phyloP scores from a whole-genome alignment of 2,797 vertebrate species.

The Scolopax bukidnonensis region DNA sequence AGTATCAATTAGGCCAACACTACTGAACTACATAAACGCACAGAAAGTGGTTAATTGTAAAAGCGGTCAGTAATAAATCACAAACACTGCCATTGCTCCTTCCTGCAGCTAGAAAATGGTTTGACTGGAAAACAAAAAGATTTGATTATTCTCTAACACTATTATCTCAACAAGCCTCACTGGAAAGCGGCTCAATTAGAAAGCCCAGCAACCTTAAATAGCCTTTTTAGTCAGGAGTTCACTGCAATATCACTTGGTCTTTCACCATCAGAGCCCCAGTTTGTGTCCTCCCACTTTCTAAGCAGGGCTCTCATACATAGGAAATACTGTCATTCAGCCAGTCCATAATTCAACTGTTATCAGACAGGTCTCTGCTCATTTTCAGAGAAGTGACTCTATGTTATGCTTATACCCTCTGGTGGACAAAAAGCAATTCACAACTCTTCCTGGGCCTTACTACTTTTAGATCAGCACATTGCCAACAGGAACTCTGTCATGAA shows the following conservation, averaged over 20 bases:
- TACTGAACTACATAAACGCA: neutral
- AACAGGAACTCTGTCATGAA: neutral
- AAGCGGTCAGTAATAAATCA: neutral
- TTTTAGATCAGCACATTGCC: neutral
- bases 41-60: neutral
- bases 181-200: neutral
- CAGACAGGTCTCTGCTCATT: neutral
- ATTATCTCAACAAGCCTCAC: neutral
- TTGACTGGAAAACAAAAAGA: neutral
- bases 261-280: neutral
- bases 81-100: neutral
- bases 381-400: neutral
- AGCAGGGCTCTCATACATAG: neutral
- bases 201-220: neutral
- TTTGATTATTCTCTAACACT: neutral
- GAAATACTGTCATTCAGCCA: neutral
- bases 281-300: neutral
- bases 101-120: neutral
- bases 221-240: neutral
- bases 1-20: neutral
- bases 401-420: conserved; percentile 35
- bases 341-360: neutral
- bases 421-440: conserved; percentile 21
- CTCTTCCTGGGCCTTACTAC: neutral
- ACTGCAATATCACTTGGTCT: neutral